A percentile compares a stretch with the other conserved stretches of the same genome.
phyloP scores from a whole-genome alignment of 2,113 vertebrate genomes.

The Eurypyga helias region DNA sequence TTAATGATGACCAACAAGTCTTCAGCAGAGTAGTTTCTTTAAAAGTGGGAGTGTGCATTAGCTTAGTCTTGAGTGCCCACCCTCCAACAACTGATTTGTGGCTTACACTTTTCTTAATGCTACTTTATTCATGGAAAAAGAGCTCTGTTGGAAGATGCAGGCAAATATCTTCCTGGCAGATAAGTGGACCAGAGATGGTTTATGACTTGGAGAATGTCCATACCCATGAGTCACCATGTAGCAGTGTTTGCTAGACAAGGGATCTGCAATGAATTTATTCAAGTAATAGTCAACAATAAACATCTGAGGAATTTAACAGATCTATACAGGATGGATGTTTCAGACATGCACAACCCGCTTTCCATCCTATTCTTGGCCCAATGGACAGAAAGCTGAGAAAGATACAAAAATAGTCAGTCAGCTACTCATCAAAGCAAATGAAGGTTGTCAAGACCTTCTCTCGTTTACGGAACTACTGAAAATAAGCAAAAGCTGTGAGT shows the following conservation, averaged over 20 bases:
- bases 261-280: background rate
- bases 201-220: background rate
- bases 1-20: background rate
- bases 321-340: background rate
- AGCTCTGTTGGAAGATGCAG: background rate
- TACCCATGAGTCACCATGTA: background rate
- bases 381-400: conserved; percentile 2
- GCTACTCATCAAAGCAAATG: background rate
- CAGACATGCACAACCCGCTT: background rate
- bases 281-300: background rate
- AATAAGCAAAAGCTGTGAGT: conserved; percentile 45
- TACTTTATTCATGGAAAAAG: background rate
- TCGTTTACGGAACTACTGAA: background rate
- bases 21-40: background rate
- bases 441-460: background rate
- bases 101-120: background rate
- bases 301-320: background rate
- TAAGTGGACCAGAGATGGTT: background rate
- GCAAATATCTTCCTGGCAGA: background rate
- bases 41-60: background rate
- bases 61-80: background rate
- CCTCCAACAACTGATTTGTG: background rate
- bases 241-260: background rate
- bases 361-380: background rate
- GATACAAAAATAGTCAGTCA: background rate